Evolutionary conservation across 2,113 vertebrate genomes (phyloP).

Genomic region (human (Homo sapiens)): GRCh38 chr2:35912001-35912500

Average conservation of each 20-base stretch:
- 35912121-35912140: neutral
- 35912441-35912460: conserved; percentile 48
- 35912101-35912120: neutral
- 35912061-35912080: neutral
- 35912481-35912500: conserved; percentile 40
- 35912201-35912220: conserved; percentile 9
- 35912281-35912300: neutral
- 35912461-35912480: conserved; percentile 27
- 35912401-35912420: neutral
- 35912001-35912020: neutral
- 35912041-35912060: neutral
- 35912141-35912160: neutral
- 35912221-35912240: neutral
- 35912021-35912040: neutral
- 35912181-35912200: neutral
- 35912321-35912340: neutral
- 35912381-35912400: neutral
- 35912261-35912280: neutral
- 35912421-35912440: conserved; percentile 52
- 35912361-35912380: neutral
- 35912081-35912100: neutral
- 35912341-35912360: neutral
- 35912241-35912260: conserved; percentile 22
- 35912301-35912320: neutral
- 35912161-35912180: neutral